Base-by-base conservation (phyloP, 2,113 vertebrate species). In the Octodon degus region DNA sequence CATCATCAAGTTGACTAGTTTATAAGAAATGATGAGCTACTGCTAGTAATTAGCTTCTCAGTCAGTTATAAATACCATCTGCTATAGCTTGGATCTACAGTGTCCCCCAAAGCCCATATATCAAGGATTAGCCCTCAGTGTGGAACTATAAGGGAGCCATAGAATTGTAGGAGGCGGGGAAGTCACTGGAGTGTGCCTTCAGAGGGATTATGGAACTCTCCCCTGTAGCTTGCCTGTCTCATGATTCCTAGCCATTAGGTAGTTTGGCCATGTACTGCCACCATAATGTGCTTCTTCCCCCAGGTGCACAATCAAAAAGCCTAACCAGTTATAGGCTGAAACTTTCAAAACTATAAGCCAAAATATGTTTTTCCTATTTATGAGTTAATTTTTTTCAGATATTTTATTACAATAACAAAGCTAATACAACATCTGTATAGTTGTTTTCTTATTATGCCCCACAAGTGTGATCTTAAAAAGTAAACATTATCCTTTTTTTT, bases 1-100 rank as follows among this genome's bases (percentile, higher is more conserved):
- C 70, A 55, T 62, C 9, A 65, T 92, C 43, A 95, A 93, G 89
- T 84, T 86, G 93, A 67, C 2, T 95, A 77, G 8, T 96, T 68
- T 90, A 20, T 16, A 94, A 76, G 58, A 62, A 86, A 43, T 92
- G 14, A 50, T n/a, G 11, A 86, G 25, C 50, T 50, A 50, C 47
- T n/a, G 50, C 32, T 92, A 82, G 40, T 93, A 96, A 91, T 90
- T 91, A 93, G 25, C 7, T 53, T 77, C 3, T 90, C 96, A 81
- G 37, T 95, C 65, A 37, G 6, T 90, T 89, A 19, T 90, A 95
- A 65, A 82, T 90, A 90, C 60, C 47, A 13, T 90, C 24, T 67
- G 11, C 22, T 87, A 12, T 43, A 30, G 20, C 60, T 72, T 62
- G 17, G 34, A 22, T 47, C 37, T 30, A 55, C 11, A 30, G 5